A percentile compares a stretch with the other conserved stretches of the same genome.
Evolutionary conservation across 2,888 invertebrate species (phyloP).

Genomic region (Cactoblastis cactorum): DNA sequence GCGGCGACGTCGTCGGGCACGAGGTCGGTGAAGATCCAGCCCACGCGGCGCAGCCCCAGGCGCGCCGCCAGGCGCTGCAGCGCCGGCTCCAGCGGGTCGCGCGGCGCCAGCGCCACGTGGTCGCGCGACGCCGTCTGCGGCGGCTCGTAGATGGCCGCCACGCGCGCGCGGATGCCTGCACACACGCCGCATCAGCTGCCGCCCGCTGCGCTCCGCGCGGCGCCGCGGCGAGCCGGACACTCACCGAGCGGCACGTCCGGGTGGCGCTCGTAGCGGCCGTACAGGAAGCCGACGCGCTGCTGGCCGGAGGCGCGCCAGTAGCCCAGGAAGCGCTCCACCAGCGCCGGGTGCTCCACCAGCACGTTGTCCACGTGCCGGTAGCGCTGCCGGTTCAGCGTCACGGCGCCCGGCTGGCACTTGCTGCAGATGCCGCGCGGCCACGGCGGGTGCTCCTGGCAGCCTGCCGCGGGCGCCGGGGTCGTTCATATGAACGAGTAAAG

Average conservation of each 20-base stretch:
- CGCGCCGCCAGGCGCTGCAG: constrained; percentile 88
- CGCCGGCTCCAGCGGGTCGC: constrained; percentile 84
- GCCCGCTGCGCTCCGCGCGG: too few species aligned
- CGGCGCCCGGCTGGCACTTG: constrained; percentile 98
- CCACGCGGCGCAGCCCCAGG: constrained; percentile 89
- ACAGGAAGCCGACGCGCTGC: constrained; percentile 96
- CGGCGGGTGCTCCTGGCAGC: constrained; percentile 97
- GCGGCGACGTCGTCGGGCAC: constrained; percentile 89
- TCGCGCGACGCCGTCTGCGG: constrained; percentile 93
- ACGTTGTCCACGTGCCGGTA: constrained; percentile 98
- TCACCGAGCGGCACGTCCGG: constrained; percentile 71
- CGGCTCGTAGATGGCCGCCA: constrained; percentile 98
- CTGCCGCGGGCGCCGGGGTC: constrained; percentile 27
- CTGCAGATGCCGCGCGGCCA: constrained; percentile 99
- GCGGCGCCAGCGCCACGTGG: constrained; percentile 68
- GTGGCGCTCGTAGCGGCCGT: constrained; percentile 95
- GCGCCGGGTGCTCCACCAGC: constrained; percentile 95
- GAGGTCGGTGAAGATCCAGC: constrained; percentile 99
- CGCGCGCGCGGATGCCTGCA: constrained; percentile 88
- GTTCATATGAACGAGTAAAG: too few species aligned
- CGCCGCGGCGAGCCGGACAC: too few species aligned
- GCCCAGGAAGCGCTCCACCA: constrained; percentile 97
- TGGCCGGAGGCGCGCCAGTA: constrained; percentile 97
- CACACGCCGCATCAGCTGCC: too few species aligned
- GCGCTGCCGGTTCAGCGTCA: constrained; percentile 95